These are phyloP conservation scores for Drosophila leontia DNA, from an alignment of 1,140 invertebrate species.

Conservation along the genomic window DNA sequence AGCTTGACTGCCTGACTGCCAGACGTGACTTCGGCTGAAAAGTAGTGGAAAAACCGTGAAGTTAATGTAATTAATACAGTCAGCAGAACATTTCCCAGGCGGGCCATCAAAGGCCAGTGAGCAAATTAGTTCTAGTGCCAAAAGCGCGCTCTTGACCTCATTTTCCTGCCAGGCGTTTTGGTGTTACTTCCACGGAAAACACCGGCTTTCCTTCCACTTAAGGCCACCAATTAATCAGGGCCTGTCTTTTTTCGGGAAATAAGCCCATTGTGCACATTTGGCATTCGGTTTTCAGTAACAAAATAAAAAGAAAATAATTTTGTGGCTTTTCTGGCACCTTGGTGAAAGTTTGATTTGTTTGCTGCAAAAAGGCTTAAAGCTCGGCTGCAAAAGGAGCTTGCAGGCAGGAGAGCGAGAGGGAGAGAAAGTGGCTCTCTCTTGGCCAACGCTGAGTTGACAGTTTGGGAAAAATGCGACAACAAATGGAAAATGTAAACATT, in stretches of 20 bases:
- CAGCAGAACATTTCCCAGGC: conserved; percentile 52
- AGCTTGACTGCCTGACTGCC: conserved; percentile 27
- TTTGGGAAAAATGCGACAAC: conserved; percentile 63
- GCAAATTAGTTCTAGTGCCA: conserved; percentile 59
- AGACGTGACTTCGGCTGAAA: neutral
- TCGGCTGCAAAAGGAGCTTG: conserved; percentile 60
- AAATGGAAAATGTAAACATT: conserved; percentile 78
- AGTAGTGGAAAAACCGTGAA: neutral
- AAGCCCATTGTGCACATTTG: conserved; percentile 4
- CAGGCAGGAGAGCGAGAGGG: conserved; percentile 10
- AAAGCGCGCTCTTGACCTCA: conserved; percentile 73
- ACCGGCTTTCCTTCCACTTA: conserved; percentile 11
- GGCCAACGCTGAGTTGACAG: conserved; percentile 72
- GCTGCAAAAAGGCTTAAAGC: conserved; percentile 65
- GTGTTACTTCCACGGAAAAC: conserved; percentile 4
- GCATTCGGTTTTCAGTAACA: neutral
- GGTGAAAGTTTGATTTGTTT: conserved; percentile 51
- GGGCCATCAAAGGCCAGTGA: conserved; percentile 56
- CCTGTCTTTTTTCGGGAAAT: neutral
- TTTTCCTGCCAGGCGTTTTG: conserved; percentile 17
- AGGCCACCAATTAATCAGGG: conserved; percentile 23
- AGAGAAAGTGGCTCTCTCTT: conserved; percentile 17
- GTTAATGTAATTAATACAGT: conserved; percentile 29
- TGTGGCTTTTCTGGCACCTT: conserved; percentile 59
- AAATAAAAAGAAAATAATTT: conserved; percentile 33